Conservation (phyloP, 53 echinoderm and acorn worm species). For the Holothuria leucospilota region DNA sequence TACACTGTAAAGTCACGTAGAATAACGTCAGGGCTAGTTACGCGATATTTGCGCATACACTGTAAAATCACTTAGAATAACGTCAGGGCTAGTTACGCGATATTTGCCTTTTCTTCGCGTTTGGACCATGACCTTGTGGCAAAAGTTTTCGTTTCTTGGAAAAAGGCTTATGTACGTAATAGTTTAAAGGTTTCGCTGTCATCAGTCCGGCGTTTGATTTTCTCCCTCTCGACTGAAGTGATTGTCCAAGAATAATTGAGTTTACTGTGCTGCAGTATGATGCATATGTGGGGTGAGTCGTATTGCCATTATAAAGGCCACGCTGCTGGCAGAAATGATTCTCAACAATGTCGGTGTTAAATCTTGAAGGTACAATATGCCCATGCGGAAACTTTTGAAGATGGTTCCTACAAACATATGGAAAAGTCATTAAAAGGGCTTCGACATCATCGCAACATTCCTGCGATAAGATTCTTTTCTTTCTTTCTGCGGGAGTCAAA, state of each 20-base stretch:
- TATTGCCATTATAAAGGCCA: background rate
- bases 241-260: background rate
- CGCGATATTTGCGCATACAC: too few relatives aligned
- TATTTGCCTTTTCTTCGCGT: too few relatives aligned
- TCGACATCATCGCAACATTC: background rate
- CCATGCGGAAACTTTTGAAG: background rate
- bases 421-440: background rate
- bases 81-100: too few relatives aligned
- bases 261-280: background rate
- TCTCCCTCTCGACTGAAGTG: background rate
- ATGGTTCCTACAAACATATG: background rate
- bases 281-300: background rate
- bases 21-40: too few relatives aligned
- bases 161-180: background rate
- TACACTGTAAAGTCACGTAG: too few relatives aligned
- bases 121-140: too few relatives aligned
- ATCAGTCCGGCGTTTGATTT: background rate
- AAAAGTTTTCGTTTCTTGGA: background rate
- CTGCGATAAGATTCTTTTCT: background rate
- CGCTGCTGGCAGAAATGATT: slow-evolving; percentile 32
- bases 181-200: slow-evolving; percentile 18
- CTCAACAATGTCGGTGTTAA: slow-evolving; percentile 14
- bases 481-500: background rate
- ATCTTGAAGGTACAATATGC: background rate
- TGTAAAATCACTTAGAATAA: too few relatives aligned